Percentiles rank a stretch among this genome's conserved stretches.
Conservation (phyloP, 2,888 invertebrate species). For the Schizaphis graminum region DNA sequence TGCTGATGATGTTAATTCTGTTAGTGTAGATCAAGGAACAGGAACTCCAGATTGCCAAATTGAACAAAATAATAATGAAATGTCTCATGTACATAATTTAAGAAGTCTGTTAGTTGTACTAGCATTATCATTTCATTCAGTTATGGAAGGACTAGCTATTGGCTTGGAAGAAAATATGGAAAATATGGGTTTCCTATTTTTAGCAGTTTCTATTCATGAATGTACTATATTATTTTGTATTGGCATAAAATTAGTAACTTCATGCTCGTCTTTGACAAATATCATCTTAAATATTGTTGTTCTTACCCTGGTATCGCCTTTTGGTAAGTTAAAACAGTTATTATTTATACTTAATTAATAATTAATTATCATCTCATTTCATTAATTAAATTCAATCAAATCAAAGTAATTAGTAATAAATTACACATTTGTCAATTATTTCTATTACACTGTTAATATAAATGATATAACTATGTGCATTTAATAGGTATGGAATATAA, state of each 20-base stretch:
- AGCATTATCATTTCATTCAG: conserved; percentile 74
- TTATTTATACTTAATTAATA: conserved; percentile 6
- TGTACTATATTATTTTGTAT: conserved; percentile 74
- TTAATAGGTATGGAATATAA: neutral
- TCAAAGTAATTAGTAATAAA: neutral
- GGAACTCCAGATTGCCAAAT: conserved; percentile 59
- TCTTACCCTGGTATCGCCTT: conserved; percentile 73
- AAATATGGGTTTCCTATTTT: conserved; percentile 74
- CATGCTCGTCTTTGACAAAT: conserved; percentile 71
- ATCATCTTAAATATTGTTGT: conserved; percentile 72
- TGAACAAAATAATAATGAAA: conserved; percentile 66
- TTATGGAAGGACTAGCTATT: conserved; percentile 75
- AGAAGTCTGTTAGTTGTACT: conserved; percentile 71
- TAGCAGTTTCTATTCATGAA: conserved; percentile 74
- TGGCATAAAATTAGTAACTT: conserved; percentile 73
- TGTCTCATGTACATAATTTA: conserved; percentile 61
- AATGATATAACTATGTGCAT: neutral
- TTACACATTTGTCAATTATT: neutral
- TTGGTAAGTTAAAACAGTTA: conserved; percentile 70
- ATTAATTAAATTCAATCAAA: neutral
- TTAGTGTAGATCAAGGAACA: conserved; percentile 60
- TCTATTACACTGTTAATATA: neutral
- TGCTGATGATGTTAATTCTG: conserved; percentile 60
- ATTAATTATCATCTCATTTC: neutral
- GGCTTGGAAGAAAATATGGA: conserved; percentile 72